Evolutionary conservation across 2,888 invertebrate species (phyloP).

Genomic region (Sminthurides aquaticus): DNA sequence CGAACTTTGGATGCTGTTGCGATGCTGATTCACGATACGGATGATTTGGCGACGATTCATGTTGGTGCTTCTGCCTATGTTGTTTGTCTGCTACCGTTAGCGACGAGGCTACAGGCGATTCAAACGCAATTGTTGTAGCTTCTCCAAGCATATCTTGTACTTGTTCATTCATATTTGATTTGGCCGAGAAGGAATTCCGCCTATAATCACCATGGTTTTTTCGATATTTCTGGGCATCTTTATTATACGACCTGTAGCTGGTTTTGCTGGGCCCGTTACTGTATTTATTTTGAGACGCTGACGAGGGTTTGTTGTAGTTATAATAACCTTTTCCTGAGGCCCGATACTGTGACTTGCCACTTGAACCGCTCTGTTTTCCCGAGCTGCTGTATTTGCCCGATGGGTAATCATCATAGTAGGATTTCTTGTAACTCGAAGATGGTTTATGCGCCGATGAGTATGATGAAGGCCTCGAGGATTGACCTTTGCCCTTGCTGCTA

Average conservation of each 20-base stretch:
- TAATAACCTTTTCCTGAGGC: neutral
- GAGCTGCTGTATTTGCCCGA: neutral
- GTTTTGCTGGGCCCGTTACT: neutral
- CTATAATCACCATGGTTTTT: conserved; percentile 2
- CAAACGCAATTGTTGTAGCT: neutral
- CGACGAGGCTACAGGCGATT: neutral
- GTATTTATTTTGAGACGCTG: too few relatives aligned
- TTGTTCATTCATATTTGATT: neutral
- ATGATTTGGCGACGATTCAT: too few relatives aligned
- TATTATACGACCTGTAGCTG: neutral
- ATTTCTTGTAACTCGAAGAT: neutral
- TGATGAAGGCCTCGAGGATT: neutral
- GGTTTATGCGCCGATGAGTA: neutral
- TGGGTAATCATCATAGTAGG: neutral
- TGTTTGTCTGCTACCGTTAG: neutral
- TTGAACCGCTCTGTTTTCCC: too few relatives aligned
- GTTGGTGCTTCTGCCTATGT: too few relatives aligned
- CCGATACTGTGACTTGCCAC: neutral
- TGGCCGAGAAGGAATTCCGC: conserved; percentile 3
- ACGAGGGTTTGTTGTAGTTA: neutral
- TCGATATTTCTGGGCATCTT: neutral
- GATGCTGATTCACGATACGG: too few relatives aligned
- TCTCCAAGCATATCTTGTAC: neutral
- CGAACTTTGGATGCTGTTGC: too few relatives aligned
- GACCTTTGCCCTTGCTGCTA: neutral